These are phyloP conservation scores for Burhinus oedicnemus DNA, from an alignment of 2,113 vertebrate genomes.

Conservation along the genomic window DNA sequence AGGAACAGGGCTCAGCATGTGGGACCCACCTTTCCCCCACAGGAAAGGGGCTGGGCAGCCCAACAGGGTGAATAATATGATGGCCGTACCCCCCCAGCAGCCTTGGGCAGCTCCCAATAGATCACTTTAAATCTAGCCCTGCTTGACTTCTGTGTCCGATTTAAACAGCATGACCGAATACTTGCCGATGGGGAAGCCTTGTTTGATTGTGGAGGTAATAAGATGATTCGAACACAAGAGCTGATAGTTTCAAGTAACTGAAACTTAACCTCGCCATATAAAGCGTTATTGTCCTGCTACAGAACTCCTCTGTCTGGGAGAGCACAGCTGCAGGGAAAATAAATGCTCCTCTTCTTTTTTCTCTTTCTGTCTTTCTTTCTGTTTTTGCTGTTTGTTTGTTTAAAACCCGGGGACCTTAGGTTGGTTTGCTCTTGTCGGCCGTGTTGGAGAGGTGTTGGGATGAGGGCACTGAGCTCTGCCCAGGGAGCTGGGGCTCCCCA, in stretches of 20 bases:
- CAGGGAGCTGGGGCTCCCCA: neutral
- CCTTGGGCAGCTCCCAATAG: neutral
- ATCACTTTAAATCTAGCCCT: constrained; percentile 20
- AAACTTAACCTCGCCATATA: constrained; percentile 77
- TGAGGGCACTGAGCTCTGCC: neutral
- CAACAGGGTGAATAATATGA: rapidly evolving
- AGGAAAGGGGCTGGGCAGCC: neutral
- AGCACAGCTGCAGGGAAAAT: constrained; percentile 86
- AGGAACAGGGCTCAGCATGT: neutral
- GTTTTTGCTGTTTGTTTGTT: constrained; percentile 54
- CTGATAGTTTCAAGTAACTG: constrained; percentile 80
- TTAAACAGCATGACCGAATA: constrained; percentile 13
- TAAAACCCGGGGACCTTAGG: constrained; percentile 17
- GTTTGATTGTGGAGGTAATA: constrained; percentile 66
- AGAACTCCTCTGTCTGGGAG: constrained; percentile 78
- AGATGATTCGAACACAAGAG: constrained; percentile 67
- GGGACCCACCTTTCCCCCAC: neutral
- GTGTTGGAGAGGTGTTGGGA: rapidly evolving
- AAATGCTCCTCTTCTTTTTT: constrained; percentile 75
- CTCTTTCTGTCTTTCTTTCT: neutral
- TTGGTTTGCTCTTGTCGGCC: neutral
- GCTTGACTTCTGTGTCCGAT: neutral
- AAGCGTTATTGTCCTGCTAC: constrained; percentile 86
- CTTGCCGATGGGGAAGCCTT: constrained; percentile 46
- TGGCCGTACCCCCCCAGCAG: neutral